phyloP scores from a whole-genome alignment of 2,888 invertebrate genomes.

The Chorisops tibialis region DNA sequence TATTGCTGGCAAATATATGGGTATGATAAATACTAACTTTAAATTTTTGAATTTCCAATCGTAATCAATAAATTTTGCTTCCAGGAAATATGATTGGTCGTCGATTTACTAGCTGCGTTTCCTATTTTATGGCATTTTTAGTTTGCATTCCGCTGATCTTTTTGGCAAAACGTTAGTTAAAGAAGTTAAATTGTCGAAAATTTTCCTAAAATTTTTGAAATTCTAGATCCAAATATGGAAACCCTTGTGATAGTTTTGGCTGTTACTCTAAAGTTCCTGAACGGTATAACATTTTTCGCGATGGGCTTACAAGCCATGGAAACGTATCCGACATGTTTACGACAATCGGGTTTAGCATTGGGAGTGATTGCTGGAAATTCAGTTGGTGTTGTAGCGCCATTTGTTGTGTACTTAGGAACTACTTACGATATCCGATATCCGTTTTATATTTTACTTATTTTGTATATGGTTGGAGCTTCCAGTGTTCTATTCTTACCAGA shows the following conservation, averaged over 20 bases:
- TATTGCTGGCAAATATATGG: constrained; percentile 56
- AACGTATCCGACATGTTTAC: constrained; percentile 63
- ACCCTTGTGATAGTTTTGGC: constrained; percentile 48
- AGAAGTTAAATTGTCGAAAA: not conserved
- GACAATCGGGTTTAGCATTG: constrained; percentile 63
- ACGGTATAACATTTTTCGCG: constrained; percentile 58
- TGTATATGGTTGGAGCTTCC: constrained; percentile 53
- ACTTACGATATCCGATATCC: constrained; percentile 52
- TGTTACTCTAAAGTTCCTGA: constrained; percentile 55
- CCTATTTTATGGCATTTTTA: constrained; percentile 51
- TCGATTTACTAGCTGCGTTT: constrained; percentile 53
- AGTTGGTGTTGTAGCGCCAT: constrained; percentile 59
- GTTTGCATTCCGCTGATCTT: constrained; percentile 51
- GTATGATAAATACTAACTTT: constrained; percentile 37
- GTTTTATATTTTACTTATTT: constrained; percentile 50
- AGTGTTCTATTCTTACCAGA: constrained; percentile 59
- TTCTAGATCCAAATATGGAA: constrained; percentile 43
- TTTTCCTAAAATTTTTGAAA: not conserved
- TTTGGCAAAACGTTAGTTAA: constrained; percentile 49
- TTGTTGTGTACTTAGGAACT: constrained; percentile 58
- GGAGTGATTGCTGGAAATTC: constrained; percentile 58
- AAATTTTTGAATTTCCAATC: not conserved
- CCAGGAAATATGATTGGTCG: constrained; percentile 55
- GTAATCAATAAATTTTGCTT: not conserved
- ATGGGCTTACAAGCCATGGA: constrained; percentile 63